Evolutionary conservation across 2,888 invertebrate genomes (phyloP).

Genomic region (Hylaea fasciaria): DNA sequence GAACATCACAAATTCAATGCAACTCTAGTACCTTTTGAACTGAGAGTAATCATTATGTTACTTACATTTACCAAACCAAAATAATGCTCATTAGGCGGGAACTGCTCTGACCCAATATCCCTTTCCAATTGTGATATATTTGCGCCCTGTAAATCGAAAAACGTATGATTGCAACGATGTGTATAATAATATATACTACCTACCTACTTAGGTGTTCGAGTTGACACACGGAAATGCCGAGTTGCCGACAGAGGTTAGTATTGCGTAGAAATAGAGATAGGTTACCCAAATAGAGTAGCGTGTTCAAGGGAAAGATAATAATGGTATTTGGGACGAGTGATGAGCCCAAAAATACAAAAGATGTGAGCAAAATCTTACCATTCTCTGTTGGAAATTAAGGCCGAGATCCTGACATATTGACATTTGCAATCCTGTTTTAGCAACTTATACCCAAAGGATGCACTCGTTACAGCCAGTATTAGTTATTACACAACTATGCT

Average conservation of each 20-base stretch:
- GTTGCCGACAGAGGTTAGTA: conserved; percentile 23
- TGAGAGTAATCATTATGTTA: conserved; percentile 47
- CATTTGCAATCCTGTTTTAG: conserved; percentile 82
- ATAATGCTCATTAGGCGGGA: conserved; percentile 99
- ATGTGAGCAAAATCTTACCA: conserved; percentile 64
- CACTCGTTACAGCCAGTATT: conserved; percentile 53
- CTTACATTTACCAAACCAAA: conserved; percentile 99
- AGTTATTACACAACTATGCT: conserved; percentile 53
- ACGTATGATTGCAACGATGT: neutral
- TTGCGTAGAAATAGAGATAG: neutral
- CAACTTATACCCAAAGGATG: conserved; percentile 65
- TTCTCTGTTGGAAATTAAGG: conserved; percentile 85
- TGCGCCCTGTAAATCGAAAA: conserved; percentile 90
- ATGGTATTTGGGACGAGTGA: neutral
- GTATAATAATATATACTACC: too few relatives aligned
- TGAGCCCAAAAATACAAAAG: neutral
- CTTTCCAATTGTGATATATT: conserved; percentile 99
- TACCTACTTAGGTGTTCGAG: too few relatives aligned
- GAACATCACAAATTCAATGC: too few relatives aligned
- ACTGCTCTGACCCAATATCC: conserved; percentile 99
- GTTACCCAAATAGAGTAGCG: neutral
- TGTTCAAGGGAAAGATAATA: neutral
- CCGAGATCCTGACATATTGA: conserved; percentile 85
- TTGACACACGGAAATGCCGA: conserved; percentile 29
- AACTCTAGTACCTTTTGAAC: too few relatives aligned